Base-by-base conservation (phyloP, 2,888 invertebrate genomes). In the Ormia ochracea region DNA sequence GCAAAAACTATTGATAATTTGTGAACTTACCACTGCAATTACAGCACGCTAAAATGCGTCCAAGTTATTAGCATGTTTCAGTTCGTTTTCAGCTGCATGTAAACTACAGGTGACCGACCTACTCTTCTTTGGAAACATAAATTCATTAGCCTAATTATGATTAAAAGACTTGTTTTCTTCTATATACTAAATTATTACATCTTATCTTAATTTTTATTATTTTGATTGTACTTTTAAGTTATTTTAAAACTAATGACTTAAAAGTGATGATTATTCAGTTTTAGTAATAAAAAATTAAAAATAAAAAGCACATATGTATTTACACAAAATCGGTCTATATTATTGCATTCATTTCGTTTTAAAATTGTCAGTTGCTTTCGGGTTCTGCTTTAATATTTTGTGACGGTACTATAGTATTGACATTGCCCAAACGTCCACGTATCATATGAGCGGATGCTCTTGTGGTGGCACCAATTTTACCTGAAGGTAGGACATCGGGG, bases 401-500 rank as follows among this genome's bases (percentile, higher is more conserved):
- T 2, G 66, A 43, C n/a, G 76, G 56, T 56, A 52, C 23, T n/a
- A 68, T 54, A 10, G 52, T 33, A 75, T 43, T 52, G 33, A 76
- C 48, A 65, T 21, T 59, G 52, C 69, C 43, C 66, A 83, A 74
- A 17, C 79, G 82, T 14, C 78, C 81, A 2, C 83, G 81, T 14
- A 69, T n/a, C 9, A 79, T 50, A 79, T 78, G 81, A 0, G 82
- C 50, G 4, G 78, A 82, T 33, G 84, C 82, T 23, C 84, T 74
- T n/a, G 84, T 84, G n/a, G 82, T 69, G 3, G 83, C 84, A 10
- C 84, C 84, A 17, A 76, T 63, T 68, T 80, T 80, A 0, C 68
- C 82, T 78, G 69, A 72, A 23, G 81, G 74, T 0, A 82, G 76
- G 3, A 79, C 70, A 4, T 52, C 66, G 0, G 78, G 33, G 2